Conservation (phyloP, 1,140 invertebrate species). For the Drosophila punjabiensis region DNA sequence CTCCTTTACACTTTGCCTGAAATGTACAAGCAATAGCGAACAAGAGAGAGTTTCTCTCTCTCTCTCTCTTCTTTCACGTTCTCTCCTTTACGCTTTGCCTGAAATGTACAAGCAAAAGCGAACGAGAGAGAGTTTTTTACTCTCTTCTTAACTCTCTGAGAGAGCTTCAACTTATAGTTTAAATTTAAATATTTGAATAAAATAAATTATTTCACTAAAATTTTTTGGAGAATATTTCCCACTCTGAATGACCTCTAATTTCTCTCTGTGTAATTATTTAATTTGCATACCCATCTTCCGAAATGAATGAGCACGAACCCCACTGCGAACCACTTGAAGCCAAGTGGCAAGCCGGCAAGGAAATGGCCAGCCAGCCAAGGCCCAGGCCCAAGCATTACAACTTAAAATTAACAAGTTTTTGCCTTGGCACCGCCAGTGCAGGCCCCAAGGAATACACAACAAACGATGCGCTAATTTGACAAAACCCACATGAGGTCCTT, state of each 20-base stretch:
- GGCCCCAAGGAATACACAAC: slow-evolving; percentile 40
- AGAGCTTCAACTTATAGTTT: no score
- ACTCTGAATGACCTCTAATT: not conserved
- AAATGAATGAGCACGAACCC: slow-evolving; percentile 8
- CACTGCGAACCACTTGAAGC: slow-evolving; percentile 39
- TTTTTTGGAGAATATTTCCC: not conserved
- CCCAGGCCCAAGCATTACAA: slow-evolving; percentile 23
- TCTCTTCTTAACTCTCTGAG: no score
- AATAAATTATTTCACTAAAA: not conserved
- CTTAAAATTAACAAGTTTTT: slow-evolving; percentile 70
- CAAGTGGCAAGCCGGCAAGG: slow-evolving; percentile 33
- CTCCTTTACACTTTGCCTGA: not conserved
- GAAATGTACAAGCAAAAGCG: not conserved
- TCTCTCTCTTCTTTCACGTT: no score
- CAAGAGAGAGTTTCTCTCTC: not conserved
- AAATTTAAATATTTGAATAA: not conserved
- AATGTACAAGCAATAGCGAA: not conserved
- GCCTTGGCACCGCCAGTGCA: slow-evolving; percentile 7
- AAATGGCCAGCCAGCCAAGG: slow-evolving; percentile 41
- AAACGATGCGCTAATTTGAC: slow-evolving; percentile 82
- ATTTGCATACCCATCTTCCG: slow-evolving; percentile 39
- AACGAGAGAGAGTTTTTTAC: not conserved
- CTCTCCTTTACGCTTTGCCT: not conserved
- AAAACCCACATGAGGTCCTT: slow-evolving; percentile 81
- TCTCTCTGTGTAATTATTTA: slow-evolving; percentile 38